phyloP scores from a whole-genome alignment of 1,140 invertebrate species.

The Druon quercuslanigerum region DNA sequence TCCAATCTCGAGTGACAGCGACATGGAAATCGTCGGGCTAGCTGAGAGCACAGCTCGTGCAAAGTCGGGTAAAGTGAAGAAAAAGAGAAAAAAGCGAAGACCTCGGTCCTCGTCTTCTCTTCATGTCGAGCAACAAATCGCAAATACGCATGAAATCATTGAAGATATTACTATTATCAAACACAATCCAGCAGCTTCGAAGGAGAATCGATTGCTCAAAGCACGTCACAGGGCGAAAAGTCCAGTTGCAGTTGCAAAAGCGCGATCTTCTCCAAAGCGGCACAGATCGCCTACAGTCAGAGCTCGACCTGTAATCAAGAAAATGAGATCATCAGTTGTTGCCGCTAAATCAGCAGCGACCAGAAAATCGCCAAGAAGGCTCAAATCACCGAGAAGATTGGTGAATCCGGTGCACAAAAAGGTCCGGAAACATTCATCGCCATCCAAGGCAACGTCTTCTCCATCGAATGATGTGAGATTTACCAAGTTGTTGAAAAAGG shows the following conservation, averaged over 20 bases:
- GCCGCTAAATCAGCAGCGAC: conserved; percentile 36
- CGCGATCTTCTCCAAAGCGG: conserved; percentile 43
- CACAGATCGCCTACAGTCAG: conserved; percentile 46
- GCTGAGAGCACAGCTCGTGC: conserved; percentile 50
- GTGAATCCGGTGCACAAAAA: conserved; percentile 38
- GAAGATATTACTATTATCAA: background rate
- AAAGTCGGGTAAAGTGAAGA: conserved; percentile 45
- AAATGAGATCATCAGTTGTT: conserved; percentile 42
- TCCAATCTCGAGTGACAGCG: conserved; percentile 72
- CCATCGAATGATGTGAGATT: conserved; percentile 45
- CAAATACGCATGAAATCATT: background rate
- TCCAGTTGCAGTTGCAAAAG: conserved; percentile 48
- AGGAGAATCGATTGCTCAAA: conserved; percentile 42
- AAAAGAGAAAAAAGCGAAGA: conserved; percentile 61
- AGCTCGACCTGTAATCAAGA: conserved; percentile 41
- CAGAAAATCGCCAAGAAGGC: conserved; percentile 43
- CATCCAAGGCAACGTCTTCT: conserved; percentile 3
- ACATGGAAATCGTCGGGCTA: conserved; percentile 69
- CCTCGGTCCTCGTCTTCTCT: background rate
- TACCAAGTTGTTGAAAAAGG: conserved; percentile 64
- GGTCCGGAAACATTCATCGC: background rate
- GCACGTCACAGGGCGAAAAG: conserved; percentile 46
- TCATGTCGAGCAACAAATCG: background rate
- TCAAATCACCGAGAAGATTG: conserved; percentile 51
- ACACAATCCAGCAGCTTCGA: background rate